Percentiles rank a stretch among this genome's conserved stretches.
These are phyloP conservation scores for Cephalopterus ornatus DNA, from an alignment of 2,113 vertebrate genomes.

Conservation along the genomic window DNA sequence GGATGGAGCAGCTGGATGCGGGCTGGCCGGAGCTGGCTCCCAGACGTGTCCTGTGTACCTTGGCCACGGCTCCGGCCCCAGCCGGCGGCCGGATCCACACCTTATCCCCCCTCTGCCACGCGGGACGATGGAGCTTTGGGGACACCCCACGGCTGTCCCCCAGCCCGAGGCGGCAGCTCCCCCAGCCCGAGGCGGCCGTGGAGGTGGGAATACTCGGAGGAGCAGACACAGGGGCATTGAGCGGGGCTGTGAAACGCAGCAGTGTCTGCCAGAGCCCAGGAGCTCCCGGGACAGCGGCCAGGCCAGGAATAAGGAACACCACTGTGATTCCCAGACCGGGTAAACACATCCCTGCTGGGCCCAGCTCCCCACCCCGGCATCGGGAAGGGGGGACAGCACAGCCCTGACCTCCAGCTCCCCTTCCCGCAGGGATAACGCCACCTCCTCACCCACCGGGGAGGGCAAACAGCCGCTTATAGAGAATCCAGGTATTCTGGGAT, in stretches of 20 bases:
- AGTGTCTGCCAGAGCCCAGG: slow-evolving; percentile 13
- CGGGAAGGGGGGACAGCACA: not conserved
- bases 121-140: not conserved
- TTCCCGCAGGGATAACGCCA: not conserved
- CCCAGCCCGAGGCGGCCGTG: not conserved
- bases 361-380: not conserved
- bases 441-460: rapidly evolving
- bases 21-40: not conserved
- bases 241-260: not conserved
- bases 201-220: not conserved
- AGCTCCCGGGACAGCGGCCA: slow-evolving; percentile 48
- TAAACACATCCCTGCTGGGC: slow-evolving; percentile 35
- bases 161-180: rapidly evolving
- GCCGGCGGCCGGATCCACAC: rapidly evolving
- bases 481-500: not conserved
- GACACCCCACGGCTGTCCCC: not conserved
- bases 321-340: slow-evolving; percentile 36
- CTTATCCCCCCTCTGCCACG: rapidly evolving
- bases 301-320: slow-evolving; percentile 44
- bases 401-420: not conserved
- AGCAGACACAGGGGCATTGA: slow-evolving; percentile 51
- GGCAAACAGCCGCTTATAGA: rapidly evolving
- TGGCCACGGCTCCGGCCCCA: not conserved
- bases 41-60: not conserved
- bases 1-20: not conserved